A percentile compares a stretch with the other conserved stretches of the same genome.
Evolutionary conservation across 1,140 invertebrate species (phyloP).

Genomic region (Leptestheria dahalacensis): DNA sequence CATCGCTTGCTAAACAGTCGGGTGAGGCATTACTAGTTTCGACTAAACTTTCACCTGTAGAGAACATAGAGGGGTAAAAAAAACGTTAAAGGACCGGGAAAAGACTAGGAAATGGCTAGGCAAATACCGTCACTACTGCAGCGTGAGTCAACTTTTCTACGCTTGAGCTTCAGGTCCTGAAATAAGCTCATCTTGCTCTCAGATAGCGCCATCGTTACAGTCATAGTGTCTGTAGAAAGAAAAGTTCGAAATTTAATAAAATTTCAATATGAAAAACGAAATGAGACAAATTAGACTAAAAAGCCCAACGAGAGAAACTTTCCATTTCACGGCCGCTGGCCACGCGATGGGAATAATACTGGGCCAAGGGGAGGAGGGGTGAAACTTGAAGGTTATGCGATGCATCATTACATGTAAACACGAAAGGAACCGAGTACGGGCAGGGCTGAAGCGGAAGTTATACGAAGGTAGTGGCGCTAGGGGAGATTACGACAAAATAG

Average conservation of each 20-base stretch:
- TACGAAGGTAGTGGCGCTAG: no score
- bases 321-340: not conserved
- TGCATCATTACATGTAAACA: no score
- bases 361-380: no score
- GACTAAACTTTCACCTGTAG: slow-evolving; percentile 67
- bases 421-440: no score
- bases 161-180: slow-evolving; percentile 94
- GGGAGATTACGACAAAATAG: no score
- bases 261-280: no score
- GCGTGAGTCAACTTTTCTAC: slow-evolving; percentile 88
- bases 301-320: not conserved
- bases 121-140: slow-evolving; percentile 76
- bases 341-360: no score
- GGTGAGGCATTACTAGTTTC: slow-evolving; percentile 60
- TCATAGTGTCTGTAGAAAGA: slow-evolving; percentile 73
- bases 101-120: not conserved
- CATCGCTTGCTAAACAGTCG: not conserved
- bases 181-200: slow-evolving; percentile 85
- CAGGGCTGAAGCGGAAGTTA: no score
- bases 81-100: not conserved
- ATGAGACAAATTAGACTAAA: not conserved
- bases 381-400: no score
- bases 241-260: no score
- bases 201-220: slow-evolving; percentile 67
- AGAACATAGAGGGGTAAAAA: not conserved